A percentile compares a stretch with the other conserved stretches of the same genome.
phyloP scores from a whole-genome alignment of 1,140 invertebrate genomes.

The Argopecten irradians region DNA sequence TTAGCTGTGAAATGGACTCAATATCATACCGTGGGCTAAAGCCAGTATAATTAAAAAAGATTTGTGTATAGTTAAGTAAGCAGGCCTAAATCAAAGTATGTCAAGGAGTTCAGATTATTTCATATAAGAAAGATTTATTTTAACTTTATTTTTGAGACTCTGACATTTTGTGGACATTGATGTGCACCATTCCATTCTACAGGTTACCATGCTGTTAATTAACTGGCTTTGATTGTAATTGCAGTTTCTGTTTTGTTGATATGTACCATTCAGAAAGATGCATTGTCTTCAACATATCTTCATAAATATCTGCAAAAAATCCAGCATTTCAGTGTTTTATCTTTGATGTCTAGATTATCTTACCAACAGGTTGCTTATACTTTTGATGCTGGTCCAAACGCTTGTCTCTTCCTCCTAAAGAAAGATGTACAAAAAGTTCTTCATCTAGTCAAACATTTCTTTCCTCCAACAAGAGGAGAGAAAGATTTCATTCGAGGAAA shows the following conservation, averaged over 20 bases:
- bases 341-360: constrained; percentile 47
- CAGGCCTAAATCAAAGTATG: too few species aligned
- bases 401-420: constrained; percentile 91
- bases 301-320: background rate
- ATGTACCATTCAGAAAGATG: background rate
- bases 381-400: constrained; percentile 98
- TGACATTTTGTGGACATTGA: too few species aligned
- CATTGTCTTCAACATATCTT: background rate
- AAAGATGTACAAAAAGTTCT: constrained; percentile 84
- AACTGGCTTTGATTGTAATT: too few species aligned
- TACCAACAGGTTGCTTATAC: constrained; percentile 90
- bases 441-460: constrained; percentile 80
- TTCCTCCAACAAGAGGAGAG: constrained; percentile 80
- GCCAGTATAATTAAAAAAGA: too few species aligned
- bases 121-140: too few species aligned
- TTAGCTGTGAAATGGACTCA: too few species aligned
- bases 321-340: background rate
- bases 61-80: too few species aligned
- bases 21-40: too few species aligned
- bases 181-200: too few species aligned
- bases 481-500: constrained; percentile 40
- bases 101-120: too few species aligned
- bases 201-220: too few species aligned
- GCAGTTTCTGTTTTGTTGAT: background rate
- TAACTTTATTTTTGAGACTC: too few species aligned